Conservation (phyloP, 2,797 vertebrate genomes). For the Poecilia gillii region DNA sequence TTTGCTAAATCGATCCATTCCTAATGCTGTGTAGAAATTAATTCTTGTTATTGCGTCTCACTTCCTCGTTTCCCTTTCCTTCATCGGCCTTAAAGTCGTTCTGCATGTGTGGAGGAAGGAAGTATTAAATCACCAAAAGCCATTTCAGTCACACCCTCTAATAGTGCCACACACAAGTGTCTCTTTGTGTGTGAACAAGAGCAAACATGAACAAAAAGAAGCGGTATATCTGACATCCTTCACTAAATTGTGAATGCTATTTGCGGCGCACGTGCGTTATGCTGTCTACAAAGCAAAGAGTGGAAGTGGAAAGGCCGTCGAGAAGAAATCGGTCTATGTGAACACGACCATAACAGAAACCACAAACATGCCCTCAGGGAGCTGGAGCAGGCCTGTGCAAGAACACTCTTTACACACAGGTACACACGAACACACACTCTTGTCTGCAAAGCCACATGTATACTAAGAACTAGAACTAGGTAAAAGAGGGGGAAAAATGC, state of each 20-base stretch:
- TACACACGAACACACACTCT: conserved; percentile 10
- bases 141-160: conserved; percentile 54
- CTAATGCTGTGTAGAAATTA: neutral
- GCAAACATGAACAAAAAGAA: conserved; percentile 13
- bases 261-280: conserved; percentile 3
- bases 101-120: conserved; percentile 48
- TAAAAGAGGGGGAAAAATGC: conserved; percentile 4
- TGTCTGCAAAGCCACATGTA: conserved; percentile 27
- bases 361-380: conserved; percentile 40
- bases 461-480: conserved; percentile 16
- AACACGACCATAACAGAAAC: conserved; percentile 37
- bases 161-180: conserved; percentile 28
- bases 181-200: conserved; percentile 1
- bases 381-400: conserved; percentile 46
- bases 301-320: conserved; percentile 28
- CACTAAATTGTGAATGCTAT: neutral
- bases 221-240: conserved; percentile 11
- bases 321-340: conserved; percentile 51
- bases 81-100: neutral
- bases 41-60: neutral
- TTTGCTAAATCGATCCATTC: neutral
- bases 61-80: conserved; percentile 11
- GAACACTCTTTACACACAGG: conserved; percentile 22
- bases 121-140: conserved; percentile 68
- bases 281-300: conserved; percentile 11